These are phyloP conservation scores for Sardina pilchardus DNA, from an alignment of 2,113 vertebrate genomes.

Conservation along the genomic window DNA sequence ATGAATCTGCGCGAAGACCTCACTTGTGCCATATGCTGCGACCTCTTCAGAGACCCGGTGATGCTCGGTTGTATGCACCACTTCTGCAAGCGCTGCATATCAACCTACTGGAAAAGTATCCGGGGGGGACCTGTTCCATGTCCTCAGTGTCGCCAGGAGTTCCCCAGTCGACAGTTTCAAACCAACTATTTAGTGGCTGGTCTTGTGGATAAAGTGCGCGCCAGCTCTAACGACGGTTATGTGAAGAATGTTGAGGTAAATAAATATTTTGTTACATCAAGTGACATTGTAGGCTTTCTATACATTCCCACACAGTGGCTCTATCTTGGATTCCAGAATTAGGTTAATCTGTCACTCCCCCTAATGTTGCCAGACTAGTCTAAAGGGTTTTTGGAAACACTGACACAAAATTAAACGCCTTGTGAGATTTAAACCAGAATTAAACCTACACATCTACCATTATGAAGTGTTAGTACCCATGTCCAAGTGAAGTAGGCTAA, in stretches of 20 bases:
- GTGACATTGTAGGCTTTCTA: too few species aligned
- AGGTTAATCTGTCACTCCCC: background rate
- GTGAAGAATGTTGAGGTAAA: conserved; percentile 69
- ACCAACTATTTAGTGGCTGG: conserved; percentile 79
- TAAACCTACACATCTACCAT: background rate
- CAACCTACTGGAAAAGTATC: conserved; percentile 72
- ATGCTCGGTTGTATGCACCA: conserved; percentile 89
- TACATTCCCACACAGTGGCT: background rate
- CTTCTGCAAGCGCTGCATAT: conserved; percentile 83
- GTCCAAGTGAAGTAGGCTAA: too few species aligned
- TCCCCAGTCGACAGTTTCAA: conserved; percentile 72
- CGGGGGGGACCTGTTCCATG: conserved; percentile 69
- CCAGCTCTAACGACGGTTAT: conserved; percentile 56
- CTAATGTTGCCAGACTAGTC: background rate
- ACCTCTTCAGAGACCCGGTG: conserved; percentile 82
- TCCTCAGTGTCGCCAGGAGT: conserved; percentile 78
- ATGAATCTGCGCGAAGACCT: conserved; percentile 79
- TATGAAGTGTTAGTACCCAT: background rate
- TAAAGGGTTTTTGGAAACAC: background rate
- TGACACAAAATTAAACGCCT: background rate
- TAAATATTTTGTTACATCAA: background rate
- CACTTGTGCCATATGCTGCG: conserved; percentile 84
- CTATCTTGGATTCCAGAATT: background rate
- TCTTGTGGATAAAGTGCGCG: conserved; percentile 82
- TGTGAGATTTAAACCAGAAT: background rate